Conservation (phyloP, 2,113 vertebrate species). For the Dryoscopus gambensis region DNA sequence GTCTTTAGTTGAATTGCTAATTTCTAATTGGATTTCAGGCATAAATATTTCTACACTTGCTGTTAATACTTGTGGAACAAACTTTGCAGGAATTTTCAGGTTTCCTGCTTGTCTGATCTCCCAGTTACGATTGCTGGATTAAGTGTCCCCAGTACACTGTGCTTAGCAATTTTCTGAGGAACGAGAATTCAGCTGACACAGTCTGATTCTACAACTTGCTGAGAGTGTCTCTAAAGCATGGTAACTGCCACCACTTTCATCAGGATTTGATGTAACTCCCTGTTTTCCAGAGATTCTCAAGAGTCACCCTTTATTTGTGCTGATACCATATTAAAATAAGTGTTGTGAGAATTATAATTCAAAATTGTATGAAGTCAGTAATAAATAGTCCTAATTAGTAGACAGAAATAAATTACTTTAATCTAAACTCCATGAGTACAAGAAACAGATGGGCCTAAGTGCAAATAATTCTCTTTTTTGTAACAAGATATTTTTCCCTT, state of each 20-base stretch:
- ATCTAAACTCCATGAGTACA: neutral
- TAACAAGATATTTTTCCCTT: neutral
- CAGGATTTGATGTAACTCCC: neutral
- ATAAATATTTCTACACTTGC: neutral
- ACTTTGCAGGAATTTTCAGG: neutral
- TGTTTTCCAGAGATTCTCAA: neutral
- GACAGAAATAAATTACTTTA: slow-evolving; percentile 32
- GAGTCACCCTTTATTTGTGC: neutral
- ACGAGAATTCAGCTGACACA: neutral
- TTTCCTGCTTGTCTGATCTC: neutral
- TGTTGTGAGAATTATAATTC: neutral
- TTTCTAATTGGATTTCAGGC: neutral
- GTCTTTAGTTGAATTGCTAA: neutral
- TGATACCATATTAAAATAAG: neutral
- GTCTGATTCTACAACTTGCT: neutral
- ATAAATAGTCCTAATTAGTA: slow-evolving; percentile 51
- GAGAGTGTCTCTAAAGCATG: neutral
- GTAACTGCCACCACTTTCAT: neutral
- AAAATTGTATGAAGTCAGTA: neutral
- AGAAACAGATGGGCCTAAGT: slow-evolving; percentile 30
- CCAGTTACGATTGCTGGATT: neutral
- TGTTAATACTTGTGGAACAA: neutral
- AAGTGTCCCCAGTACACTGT: neutral
- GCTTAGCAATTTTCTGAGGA: neutral
- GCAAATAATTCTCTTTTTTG: slow-evolving; percentile 27